Percentiles rank a stretch among this genome's conserved stretches.
These are phyloP conservation scores for Indri indri DNA, from an alignment of 2,113 vertebrate species.

Conservation along the genomic window DNA sequence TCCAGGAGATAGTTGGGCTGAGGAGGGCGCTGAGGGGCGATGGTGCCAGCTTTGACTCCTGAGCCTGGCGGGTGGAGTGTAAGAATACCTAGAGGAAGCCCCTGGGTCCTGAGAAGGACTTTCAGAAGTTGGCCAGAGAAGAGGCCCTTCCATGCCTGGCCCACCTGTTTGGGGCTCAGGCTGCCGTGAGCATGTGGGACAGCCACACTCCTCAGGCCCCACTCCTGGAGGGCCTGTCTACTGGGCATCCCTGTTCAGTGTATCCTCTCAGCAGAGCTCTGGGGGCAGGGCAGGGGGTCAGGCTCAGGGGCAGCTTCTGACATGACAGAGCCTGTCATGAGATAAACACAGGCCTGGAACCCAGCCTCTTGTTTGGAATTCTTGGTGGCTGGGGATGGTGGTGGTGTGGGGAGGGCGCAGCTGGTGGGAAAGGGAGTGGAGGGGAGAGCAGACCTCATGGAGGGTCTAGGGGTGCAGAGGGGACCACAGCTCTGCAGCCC, in stretches of 20 bases:
- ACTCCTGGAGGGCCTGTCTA: not conserved
- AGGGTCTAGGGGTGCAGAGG: not conserved
- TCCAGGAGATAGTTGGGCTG: not conserved
- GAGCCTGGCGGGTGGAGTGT: not conserved
- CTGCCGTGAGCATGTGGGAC: not conserved
- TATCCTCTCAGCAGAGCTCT: conserved; percentile 41
- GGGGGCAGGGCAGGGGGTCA: conserved; percentile 69
- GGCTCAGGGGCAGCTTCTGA: conserved; percentile 68
- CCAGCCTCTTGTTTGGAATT: conserved; percentile 74
- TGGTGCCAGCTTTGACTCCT: too few species aligned
- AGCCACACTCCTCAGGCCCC: not conserved
- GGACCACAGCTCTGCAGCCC: not conserved
- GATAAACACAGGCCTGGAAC: conserved; percentile 71
- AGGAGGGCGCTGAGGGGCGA: not conserved
- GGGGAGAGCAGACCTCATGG: not conserved
- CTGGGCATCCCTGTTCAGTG: conserved; percentile 60
- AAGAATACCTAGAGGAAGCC: not conserved
- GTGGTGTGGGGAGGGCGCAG: not conserved
- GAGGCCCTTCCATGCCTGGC: not conserved
- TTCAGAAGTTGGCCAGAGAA: not conserved
- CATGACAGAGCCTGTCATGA: conserved; percentile 62
- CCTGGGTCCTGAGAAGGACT: not conserved
- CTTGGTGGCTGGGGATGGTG: not conserved
- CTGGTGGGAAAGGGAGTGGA: not conserved
- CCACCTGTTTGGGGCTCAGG: not conserved